These are phyloP conservation scores for Pherbina coryleti DNA, from an alignment of 2,888 invertebrate genomes.

Conservation along the genomic window DNA sequence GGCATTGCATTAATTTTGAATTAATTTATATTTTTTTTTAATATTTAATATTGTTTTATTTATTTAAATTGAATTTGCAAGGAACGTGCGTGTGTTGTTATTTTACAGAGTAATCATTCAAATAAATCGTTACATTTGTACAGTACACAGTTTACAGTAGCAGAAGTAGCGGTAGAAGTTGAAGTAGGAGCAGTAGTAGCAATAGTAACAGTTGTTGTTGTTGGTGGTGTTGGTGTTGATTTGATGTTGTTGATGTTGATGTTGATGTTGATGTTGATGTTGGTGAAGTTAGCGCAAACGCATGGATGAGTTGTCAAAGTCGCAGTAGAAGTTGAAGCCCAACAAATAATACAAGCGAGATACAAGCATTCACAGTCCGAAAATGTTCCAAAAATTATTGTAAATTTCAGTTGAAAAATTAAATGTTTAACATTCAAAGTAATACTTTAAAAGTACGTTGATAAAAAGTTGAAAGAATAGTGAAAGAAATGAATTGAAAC, in stretches of 20 bases:
- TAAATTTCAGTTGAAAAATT: constrained; percentile 58
- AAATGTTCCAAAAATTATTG: constrained; percentile 53
- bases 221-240: background rate
- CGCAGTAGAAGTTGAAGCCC: constrained; percentile 46
- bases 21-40: background rate
- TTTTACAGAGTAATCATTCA: constrained; percentile 36
- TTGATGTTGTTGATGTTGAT: constrained; percentile 3
- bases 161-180: constrained; percentile 11
- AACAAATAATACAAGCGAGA: constrained; percentile 46
- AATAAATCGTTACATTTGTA: constrained; percentile 41
- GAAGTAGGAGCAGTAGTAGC: background rate
- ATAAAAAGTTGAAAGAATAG: background rate
- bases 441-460: background rate
- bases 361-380: constrained; percentile 54
- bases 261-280: constrained; percentile 17
- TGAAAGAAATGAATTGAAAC: background rate
- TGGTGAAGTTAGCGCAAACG: constrained; percentile 7
- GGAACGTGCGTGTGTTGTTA: constrained; percentile 16
- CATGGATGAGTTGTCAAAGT: constrained; percentile 23
- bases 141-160: constrained; percentile 5
- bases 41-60: constrained; percentile 15
- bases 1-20: constrained; percentile 20
- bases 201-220: constrained; percentile 4
- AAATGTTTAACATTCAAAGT: constrained; percentile 47
- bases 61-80: constrained; percentile 20